phyloP scores from a whole-genome alignment of 2,797 vertebrate genomes.

The Spondyliosoma cantharus region DNA sequence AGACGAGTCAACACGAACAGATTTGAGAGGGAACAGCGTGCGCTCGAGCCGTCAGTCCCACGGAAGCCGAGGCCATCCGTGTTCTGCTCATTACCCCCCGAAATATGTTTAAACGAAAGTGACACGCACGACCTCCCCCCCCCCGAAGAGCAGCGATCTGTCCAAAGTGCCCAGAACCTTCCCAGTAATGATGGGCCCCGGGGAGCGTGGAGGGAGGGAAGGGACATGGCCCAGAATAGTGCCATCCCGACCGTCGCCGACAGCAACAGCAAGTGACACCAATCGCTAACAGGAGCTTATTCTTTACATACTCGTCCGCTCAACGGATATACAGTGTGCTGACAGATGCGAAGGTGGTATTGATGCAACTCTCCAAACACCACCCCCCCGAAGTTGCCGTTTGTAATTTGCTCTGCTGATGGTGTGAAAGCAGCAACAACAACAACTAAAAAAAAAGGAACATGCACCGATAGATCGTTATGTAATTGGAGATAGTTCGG shows the following conservation, averaged over 20 bases:
- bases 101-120: conserved; percentile 52
- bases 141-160: conserved; percentile 45
- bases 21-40: conserved; percentile 45
- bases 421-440: conserved; percentile 2
- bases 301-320: conserved; percentile 23
- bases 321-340: conserved; percentile 15
- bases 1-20: conserved; percentile 34
- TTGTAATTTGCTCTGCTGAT: conserved; percentile 42
- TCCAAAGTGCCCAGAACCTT: conserved; percentile 46
- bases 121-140: conserved; percentile 21
- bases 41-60: conserved; percentile 38
- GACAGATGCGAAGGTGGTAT: conserved; percentile 33
- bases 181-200: conserved; percentile 25
- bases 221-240: conserved; percentile 54
- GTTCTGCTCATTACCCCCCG: conserved; percentile 56
- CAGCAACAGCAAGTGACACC: conserved; percentile 55
- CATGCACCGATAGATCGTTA: conserved; percentile 43
- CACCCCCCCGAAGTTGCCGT: conserved; percentile 19
- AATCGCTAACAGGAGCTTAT: conserved; percentile 56
- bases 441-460: background rate
- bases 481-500: conserved; percentile 40
- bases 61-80: conserved; percentile 2
- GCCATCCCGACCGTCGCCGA: conserved; percentile 52
- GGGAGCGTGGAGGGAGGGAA: conserved; percentile 21
- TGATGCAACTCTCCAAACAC: conserved; percentile 28